Evolutionary conservation across 2,888 invertebrate genomes (phyloP), one percentile per base, ranked within the genome.

Genomic region (Melikaiella ostensackeni): DNA sequence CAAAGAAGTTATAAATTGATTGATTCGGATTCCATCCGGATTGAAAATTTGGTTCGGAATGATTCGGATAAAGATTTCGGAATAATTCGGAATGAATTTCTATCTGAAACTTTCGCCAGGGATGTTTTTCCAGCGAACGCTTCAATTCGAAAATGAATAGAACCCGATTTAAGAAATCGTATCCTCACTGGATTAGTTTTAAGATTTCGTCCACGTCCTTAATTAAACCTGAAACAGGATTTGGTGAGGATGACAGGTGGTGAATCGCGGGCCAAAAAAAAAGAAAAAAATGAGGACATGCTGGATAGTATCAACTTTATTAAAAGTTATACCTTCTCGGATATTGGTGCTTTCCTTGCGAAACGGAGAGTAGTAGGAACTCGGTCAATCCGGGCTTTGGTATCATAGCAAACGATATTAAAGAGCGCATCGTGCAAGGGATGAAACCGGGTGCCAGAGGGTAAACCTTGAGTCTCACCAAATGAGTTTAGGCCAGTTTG

Each of bases 381-480:
- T 77, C 78, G 76, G 78, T 70, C 78, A 79, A 79, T 76, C 74
- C 66, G 19, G 66, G 63, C 76, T 76, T 76, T 38, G 61, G 76
- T 38, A n/a, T 74, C 33, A 55, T 57, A 63, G 75, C 61, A 66
- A 78, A 76, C 57, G 70, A 76, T 76, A 76, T 76, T 76, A 76
- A 76, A 76, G 59, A 57, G 66, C 30, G 57, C 66, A 50, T 70
- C 50, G n/a, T 70, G 50, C 50, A 11, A 50, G 50, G 46, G 50
- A 50, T 70, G 70, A 70, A 55, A 50, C 33, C 13, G 50, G 50
- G 50, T 50, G 70, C 50, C 46, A 70, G 50, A 50, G 50, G 30
- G 70, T 70, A 70, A 70, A 70, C 50, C 30, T 70, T 19, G 70
- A 55, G 50, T 70, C 70, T 70, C 46, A 13, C 30, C 50, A 30